Base-by-base conservation (phyloP, 2,797 vertebrate genomes). In the Tokudaia muenninki region DNA sequence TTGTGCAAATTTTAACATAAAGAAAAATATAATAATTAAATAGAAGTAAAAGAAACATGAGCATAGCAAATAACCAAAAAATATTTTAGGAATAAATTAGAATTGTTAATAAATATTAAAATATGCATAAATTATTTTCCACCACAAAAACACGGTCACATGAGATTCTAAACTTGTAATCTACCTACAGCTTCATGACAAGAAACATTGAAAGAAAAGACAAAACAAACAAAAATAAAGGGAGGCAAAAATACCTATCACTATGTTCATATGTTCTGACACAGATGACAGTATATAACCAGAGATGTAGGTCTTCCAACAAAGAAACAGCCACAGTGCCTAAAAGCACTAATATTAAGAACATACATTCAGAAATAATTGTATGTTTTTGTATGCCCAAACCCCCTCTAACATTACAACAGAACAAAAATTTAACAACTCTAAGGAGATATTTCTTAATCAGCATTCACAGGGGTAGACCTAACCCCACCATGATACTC, bases 1-100 rank as follows among this genome's bases (percentile, higher is more conserved):
- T 37, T 72, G 21, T 65, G 22, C 94, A 37, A 65, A 77, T 44
- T 93, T 93, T 91, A 93, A 88, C 8, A 74, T 94, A 94, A 95
- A 93, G 2, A 70, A 86, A 74, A 88, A 72, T 52, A 55, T 0
- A n/a, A 14, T 75, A 13, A 26, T 1, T 22, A 10, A 72, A 82
- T 7, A n/a, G n/a, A 0, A 72, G 3, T 9, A 84, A 6, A 86
- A 86, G 17, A 83, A 86, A 95, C 80, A 29, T 82, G 72, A 83
- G 2, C 24, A 61, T 52, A 83, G 78, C 19, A 65, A n/a, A 70
- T 29, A 84, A 2, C 37, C 57, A 61, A 84, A 63, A 59, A 47
- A 37, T 9, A 87, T 37, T 1, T 29, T 41, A 94, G 16, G 11
- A 87, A 61, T 75, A 92, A 82, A 90, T 41, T 41, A 92, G 55